Percentiles rank a stretch among this genome's conserved stretches.
phyloP scores from a whole-genome alignment of 1,140 invertebrate genomes.

The Lepidostoma basale region DNA sequence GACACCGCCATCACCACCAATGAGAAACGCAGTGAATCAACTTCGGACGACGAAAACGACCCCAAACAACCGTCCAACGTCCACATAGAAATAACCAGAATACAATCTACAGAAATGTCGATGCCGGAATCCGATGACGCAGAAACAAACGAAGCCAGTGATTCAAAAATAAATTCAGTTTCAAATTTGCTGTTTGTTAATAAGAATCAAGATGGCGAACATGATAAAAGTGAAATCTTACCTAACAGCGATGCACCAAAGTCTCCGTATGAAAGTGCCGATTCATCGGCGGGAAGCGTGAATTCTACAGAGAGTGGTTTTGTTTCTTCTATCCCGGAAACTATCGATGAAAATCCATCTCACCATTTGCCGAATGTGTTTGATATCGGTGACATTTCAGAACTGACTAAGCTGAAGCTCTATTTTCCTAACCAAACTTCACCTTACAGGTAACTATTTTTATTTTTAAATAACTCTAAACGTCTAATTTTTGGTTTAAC shows the following conservation, averaged over 20 bases:
- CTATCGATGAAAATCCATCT: conserved; percentile 14
- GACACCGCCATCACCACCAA: not conserved
- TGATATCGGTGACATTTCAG: conserved; percentile 52
- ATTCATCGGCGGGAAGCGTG: conserved; percentile 36
- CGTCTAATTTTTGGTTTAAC: too few relatives aligned
- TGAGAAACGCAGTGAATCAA: conserved; percentile 7
- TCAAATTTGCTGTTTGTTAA: not conserved
- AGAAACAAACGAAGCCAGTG: conserved; percentile 5
- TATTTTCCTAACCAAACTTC: conserved; percentile 56
- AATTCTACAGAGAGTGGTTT: conserved; percentile 44
- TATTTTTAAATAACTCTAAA: too few relatives aligned
- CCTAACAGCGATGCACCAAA: conserved; percentile 16
- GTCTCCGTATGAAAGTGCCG: conserved; percentile 43
- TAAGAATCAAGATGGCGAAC: not conserved
- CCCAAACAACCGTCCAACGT: conserved; percentile 30
- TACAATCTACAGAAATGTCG: conserved; percentile 21
- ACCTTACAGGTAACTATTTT: conserved; percentile 60
- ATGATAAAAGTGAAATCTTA: not conserved
- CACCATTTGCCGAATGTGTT: conserved; percentile 46
- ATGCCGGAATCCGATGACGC: conserved; percentile 1
- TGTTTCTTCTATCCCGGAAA: conserved; percentile 33
- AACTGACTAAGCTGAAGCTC: conserved; percentile 52
- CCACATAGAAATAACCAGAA: conserved; percentile 40
- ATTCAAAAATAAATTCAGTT: not conserved
- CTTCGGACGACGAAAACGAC: conserved; percentile 39